A percentile compares a stretch with the other conserved stretches of the same genome.
Conservation (phyloP, 2,888 invertebrate genomes). For the Euplexia lucipara region DNA sequence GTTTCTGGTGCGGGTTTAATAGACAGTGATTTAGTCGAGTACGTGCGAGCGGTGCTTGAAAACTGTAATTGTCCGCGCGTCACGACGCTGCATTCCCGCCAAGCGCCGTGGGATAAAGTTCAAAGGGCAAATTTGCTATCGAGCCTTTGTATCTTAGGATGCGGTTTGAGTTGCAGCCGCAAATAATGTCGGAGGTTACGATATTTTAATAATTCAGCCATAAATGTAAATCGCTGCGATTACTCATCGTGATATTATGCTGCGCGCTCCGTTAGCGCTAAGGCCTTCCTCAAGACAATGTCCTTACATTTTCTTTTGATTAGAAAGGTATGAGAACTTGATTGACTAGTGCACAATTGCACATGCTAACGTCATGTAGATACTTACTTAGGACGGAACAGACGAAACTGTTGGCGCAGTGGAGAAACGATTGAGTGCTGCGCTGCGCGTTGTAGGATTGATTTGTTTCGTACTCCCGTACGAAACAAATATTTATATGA, state of each 20-base stretch:
- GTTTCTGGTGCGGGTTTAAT: conserved; percentile 65
- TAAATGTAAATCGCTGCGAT: conserved; percentile 67
- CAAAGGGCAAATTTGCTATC: conserved; percentile 80
- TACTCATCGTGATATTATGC: conserved; percentile 63
- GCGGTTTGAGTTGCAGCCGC: conserved; percentile 68
- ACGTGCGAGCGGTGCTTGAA: conserved; percentile 74
- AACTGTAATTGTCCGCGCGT: conserved; percentile 80
- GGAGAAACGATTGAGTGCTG: no score
- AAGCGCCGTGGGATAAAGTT: conserved; percentile 78
- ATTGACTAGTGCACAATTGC: not conserved
- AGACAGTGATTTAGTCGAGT: conserved; percentile 75
- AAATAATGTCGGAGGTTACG: conserved; percentile 69
- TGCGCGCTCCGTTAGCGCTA: conserved; percentile 17
- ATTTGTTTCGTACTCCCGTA: no score
- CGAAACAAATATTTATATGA: not conserved
- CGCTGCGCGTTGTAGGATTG: no score
- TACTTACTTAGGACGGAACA: not conserved
- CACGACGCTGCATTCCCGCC: conserved; percentile 75
- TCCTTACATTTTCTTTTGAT: conserved; percentile 44
- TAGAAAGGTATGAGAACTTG: conserved; percentile 33
- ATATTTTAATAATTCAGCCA: conserved; percentile 69
- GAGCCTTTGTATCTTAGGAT: conserved; percentile 73
- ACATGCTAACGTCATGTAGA: not conserved
- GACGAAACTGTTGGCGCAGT: not conserved
- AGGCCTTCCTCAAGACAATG: conserved; percentile 37